phyloP scores from a whole-genome alignment of 2,113 vertebrate species.

The Ochotona curzoniae region DNA sequence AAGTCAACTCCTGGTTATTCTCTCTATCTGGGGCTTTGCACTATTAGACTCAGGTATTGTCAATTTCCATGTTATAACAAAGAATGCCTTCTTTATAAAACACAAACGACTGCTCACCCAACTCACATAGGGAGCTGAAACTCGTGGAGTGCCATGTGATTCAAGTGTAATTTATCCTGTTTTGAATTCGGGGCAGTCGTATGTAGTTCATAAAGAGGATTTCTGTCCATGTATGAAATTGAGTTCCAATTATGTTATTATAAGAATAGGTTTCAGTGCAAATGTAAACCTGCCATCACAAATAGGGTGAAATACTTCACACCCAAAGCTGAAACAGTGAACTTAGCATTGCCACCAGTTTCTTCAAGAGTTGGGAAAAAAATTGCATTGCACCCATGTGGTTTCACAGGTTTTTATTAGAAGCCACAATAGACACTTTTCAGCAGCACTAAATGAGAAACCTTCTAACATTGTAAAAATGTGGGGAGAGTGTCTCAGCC shows the following conservation, averaged over 20 bases:
- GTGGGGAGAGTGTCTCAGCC: neutral
- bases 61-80: neutral
- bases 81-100: neutral
- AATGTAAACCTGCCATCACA: slow-evolving; percentile 66
- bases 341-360: slow-evolving; percentile 69
- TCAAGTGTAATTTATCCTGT: slow-evolving; percentile 8
- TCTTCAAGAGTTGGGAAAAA: slow-evolving; percentile 59
- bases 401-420: slow-evolving; percentile 75
- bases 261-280: slow-evolving; percentile 55
- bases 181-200: slow-evolving; percentile 36
- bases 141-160: neutral
- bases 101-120: neutral
- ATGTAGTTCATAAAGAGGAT: neutral
- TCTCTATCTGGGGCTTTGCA: neutral
- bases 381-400: slow-evolving; percentile 60
- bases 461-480: slow-evolving; percentile 40
- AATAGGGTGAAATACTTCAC: slow-evolving; percentile 70
- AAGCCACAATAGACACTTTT: slow-evolving; percentile 65
- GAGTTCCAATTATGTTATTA: slow-evolving; percentile 44
- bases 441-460: slow-evolving; percentile 65
- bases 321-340: slow-evolving; percentile 66
- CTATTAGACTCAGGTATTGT: neutral
- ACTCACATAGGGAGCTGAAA: neutral
- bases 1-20: neutral
- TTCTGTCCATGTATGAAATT: neutral